Evolutionary conservation across 2,888 invertebrate species (phyloP), one percentile per base, ranked within the genome.

Genomic region (Trissoscelio sp.): DNA sequence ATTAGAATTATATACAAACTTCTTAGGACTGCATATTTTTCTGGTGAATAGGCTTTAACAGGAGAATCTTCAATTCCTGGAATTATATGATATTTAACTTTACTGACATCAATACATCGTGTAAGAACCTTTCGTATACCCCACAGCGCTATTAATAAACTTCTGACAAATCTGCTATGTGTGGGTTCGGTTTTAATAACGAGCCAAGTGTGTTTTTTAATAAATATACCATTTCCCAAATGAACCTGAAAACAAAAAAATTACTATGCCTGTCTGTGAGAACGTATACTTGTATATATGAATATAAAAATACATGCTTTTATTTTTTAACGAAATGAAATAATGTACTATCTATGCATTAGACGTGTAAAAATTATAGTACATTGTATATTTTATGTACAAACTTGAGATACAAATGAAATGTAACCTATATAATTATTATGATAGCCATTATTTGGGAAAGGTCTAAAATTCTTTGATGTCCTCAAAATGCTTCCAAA

Each of bases 181-280:
- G 72, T 72, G 6, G 48, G 11, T 37, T 72, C 60, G 1, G 72
- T 37, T 24, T 60, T 58, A 12, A 72, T 72, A n/a, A 60, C 22
- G 12, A 28, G 28, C 72, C 72, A 72, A 11, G 1, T 18, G 37
- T 72, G 14, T 9, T 60, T 16, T n/a, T 39, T 24, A 1, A 72
- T 18, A 28, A 22, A 39, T 5, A 60, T 22, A 14, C 14, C 44
- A 5, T 42, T 18, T 18, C 69, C 57, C 5, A 69, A 16, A 14
- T 69, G 28, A 46, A 69, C 69, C 55, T 69, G 20, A 44, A 44
- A 44, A 16, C 3, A 18, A 12, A 44, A 44, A 39, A 9, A n/a
- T n/a, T n/a, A n/a, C n/a, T n/a, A n/a, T n/a, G n/a, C n/a, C n/a
- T n/a, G n/a, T n/a, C n/a, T n/a, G n/a, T n/a, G n/a, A n/a, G n/a